Base-by-base conservation (phyloP, 2,113 vertebrate species). In the Grantiella picta region DNA sequence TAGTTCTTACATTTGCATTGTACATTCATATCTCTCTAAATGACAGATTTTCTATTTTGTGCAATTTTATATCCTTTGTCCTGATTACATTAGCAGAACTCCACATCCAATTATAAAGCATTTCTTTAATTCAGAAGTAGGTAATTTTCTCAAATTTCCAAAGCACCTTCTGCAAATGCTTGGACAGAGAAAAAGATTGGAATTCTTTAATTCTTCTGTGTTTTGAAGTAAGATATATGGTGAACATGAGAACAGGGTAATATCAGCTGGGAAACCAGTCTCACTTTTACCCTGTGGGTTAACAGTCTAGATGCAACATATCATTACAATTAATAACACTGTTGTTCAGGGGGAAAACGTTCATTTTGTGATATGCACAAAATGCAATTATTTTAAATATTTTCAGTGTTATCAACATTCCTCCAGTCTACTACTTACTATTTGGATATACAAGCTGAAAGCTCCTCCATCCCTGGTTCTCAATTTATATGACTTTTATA, bases 91-190 rank as follows among this genome's bases (percentile, higher is more conserved):
- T 88, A 27, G 11, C 56, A 95, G 93, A 94, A 94, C 8, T 76
- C 47, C 57, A 63, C 14, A 21, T 71, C 69, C 60, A 97, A 91
- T 94, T 92, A 96, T 47, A 92, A 95, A 93, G n/a, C 19, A 66
- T 83, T 75, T 95, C 44, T 92, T 93, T 91, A 85, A 72, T 96
- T 95, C 64, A 86, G 78, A 90, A 91, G 25, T 50, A 72, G 23
- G 47, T 89, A 54, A 69, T 73, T 75, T 95, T 96, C 95, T 94
- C 84, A 93, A 11, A 90, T 76, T 96, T 95, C 86, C 47, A 49
- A 65, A 91, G 49, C 31, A 89, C 16, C 13, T 38, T 53, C 50
- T 59, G 49, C 88, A 80, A 92, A 94, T 84, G 9, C 49, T 92
- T 94, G 70, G 84, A 75, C 68, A 79, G 36, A 88, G 66, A 90